Base-by-base conservation (phyloP, 1,140 invertebrate species). In the Trinorchestia longiramus region DNA sequence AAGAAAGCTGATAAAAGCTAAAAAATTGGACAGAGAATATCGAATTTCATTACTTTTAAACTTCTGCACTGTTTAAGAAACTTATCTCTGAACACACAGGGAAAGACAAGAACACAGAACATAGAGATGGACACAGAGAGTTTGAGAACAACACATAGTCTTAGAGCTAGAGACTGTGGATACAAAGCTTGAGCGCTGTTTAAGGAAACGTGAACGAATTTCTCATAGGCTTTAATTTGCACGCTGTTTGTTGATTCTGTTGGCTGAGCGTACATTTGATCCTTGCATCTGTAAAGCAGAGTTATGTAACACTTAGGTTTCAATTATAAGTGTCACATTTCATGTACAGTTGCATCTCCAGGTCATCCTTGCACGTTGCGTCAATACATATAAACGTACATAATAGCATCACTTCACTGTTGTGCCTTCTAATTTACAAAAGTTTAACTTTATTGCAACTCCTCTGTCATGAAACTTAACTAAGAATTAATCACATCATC, bases 61-160 rank as follows among this genome's bases (percentile, higher is more conserved):
- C 62, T 77, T 11, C 11, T 28, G 62, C 62, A 11, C 36, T 28
- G 62, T 36, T 53, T 36, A 11, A 77, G 11, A 23, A 11, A 77
- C 62, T 77, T 77, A 42, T 94, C 90, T 94, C 41, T 8, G 44
- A 94, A 94, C 43, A 94, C 92, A 94, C 92, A 47, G 92, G 43
- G 15, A 94, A 43, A 94, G 92, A 94, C 43, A 47, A 94, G 43
- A 94, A 94, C 92, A 94, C 92, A 47, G 44, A 94, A 94, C 92
- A 47, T 8, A 45, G 43, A 44, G 41, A 94, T 45, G 43, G 19
- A 94, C 92, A 94, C 44, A 45, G 92, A 94, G 92, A 94, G 92
- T 47, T 47, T 40, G 44, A 43, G 47, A 94, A 94, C 44, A 45
- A 94, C 92, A 94, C 36, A 40, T 94, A 94, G 36, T 94, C 43